phyloP scores from a whole-genome alignment of 37 sponge, comb jelly and placozoan species.

The Tethya wilhelma region DNA sequence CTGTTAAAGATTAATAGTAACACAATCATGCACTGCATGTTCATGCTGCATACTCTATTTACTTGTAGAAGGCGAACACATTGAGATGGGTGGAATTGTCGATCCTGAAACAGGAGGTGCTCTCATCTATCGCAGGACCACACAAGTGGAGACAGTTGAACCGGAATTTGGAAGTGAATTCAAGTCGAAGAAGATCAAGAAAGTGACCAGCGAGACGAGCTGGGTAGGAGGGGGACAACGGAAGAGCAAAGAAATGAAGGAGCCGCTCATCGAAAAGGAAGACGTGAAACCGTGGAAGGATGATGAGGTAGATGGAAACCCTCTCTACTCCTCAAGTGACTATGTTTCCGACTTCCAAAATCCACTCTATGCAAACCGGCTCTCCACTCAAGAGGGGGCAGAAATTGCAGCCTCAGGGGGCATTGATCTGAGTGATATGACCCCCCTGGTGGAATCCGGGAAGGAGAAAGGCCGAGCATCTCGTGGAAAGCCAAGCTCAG shows the following conservation, averaged over 20 bases:
- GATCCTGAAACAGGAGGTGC: constrained; percentile 68
- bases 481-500: constrained; percentile 6
- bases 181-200: constrained; percentile 56
- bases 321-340: constrained; percentile 66
- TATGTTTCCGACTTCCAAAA: constrained; percentile 70
- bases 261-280: not conserved
- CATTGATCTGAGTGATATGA: constrained; percentile 1
- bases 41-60: not conserved
- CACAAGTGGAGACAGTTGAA: constrained; percentile 39
- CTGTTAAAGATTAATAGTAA: no score
- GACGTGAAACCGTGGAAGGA: constrained; percentile 22
- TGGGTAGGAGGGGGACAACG: constrained; percentile 53
- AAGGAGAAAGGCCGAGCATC: constrained; percentile 1
- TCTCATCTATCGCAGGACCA: constrained; percentile 58
- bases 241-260: constrained; percentile 17
- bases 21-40: no score
- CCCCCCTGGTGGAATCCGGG: not conserved
- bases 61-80: constrained; percentile 33
- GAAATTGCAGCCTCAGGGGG: not conserved
- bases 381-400: constrained; percentile 2
- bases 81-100: constrained; percentile 72
- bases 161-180: constrained; percentile 28
- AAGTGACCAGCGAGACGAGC: constrained; percentile 63
- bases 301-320: constrained; percentile 46
- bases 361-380: constrained; percentile 42